These are phyloP conservation scores for Bombycilla garrulus DNA, from an alignment of 2,113 vertebrate species.

Conservation along the genomic window DNA sequence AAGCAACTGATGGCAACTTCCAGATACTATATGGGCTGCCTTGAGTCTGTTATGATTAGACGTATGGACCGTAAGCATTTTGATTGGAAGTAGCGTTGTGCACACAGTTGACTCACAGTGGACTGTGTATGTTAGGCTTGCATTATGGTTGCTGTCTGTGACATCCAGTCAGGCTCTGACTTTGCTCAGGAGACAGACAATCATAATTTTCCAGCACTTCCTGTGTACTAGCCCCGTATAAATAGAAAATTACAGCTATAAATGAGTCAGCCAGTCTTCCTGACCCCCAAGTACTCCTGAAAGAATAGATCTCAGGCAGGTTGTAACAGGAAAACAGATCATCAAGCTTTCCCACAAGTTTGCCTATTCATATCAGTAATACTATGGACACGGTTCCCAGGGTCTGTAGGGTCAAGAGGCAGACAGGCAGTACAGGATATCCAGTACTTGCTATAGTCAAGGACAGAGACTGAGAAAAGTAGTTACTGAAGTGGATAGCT, in stretches of 20 bases:
- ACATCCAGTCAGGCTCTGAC: neutral
- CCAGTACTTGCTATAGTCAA: neutral
- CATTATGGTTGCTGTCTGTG: neutral
- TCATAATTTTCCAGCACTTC: neutral
- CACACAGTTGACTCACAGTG: neutral
- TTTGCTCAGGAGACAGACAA: neutral
- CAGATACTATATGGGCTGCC: neutral
- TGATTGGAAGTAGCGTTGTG: neutral
- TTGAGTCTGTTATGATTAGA: neutral
- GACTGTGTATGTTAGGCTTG: neutral
- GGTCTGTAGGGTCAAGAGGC: neutral
- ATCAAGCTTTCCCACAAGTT: neutral
- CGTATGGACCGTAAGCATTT: neutral
- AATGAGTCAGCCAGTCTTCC: neutral
- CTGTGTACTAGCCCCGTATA: neutral
- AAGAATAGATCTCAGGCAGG: neutral
- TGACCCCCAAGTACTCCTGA: neutral
- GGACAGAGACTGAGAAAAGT: neutral
- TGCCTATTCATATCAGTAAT: neutral
- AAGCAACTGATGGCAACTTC: neutral
- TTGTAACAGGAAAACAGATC: neutral
- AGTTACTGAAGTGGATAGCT: neutral
- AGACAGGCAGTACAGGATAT: neutral
- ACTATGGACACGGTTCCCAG: neutral
- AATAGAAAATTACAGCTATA: neutral